Base-by-base conservation (phyloP, 1,140 invertebrate genomes). In the Ceratoteleas bidentatus region DNA sequence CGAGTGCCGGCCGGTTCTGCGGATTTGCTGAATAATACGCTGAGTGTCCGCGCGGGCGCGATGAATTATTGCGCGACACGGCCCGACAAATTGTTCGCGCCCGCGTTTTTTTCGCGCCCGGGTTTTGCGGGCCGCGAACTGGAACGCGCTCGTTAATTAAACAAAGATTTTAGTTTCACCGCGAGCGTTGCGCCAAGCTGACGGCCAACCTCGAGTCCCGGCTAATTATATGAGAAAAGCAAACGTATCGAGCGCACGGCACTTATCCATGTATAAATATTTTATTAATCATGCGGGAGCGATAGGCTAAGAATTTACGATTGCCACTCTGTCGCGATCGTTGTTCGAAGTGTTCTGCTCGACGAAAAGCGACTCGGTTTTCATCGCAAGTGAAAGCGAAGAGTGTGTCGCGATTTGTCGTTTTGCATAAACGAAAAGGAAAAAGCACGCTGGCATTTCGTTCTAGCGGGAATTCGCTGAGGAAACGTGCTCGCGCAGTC, bases 71-170 rank as follows among this genome's bases (percentile, higher is more conserved):
- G 13, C 56, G 50, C 13, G 11, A 16, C 40, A 38, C 60, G 10
- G 52, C 2, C 43, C 15, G 61, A 69, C 77, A 80, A 80, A 69
- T 74, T 69, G 77, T 74, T 69, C 32, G 62, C 52, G 43, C 52
- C 61, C n/a, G n/a, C n/a, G n/a, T n/a, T n/a, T n/a, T 72, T 79
- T 72, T 57, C 53, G 24, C 75, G 5, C 11, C 50, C n/a, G n/a
- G n/a, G n/a, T n/a, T n/a, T n/a, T n/a, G n/a, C n/a, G n/a, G n/a
- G 62, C 33, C 36, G 38, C 52, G 43, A 66, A 66, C 53, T 62
- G 50, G 62, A 73, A 74, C 57, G 38, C 52, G 69, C 52, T 70
- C 57, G 15, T 74, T 62, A 74, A 81, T 81, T 74, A 78, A 70
- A 70, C 65, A 58, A 57, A 50, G 75, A 70, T 70, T 78, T 70